These are phyloP conservation scores for Betta splendens DNA, from an alignment of 2,797 vertebrate species.

Conservation along the genomic window DNA sequence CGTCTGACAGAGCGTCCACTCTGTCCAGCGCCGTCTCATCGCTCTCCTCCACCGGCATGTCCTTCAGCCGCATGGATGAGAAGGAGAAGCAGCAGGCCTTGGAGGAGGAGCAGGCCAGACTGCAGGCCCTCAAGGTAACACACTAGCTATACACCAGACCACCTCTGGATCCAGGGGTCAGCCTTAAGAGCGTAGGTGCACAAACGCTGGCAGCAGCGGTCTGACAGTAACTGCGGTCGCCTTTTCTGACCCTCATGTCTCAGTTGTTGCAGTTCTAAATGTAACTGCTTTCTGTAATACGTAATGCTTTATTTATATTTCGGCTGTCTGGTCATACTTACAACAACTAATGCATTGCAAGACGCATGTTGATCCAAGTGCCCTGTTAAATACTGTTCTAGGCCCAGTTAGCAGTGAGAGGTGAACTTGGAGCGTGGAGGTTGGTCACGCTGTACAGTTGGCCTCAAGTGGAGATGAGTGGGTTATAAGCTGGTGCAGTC, in stretches of 20 bases:
- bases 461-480: too few species aligned
- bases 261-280: not conserved
- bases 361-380: too few species aligned
- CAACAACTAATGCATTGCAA: too few species aligned
- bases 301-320: too few species aligned
- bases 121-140: slow-evolving; percentile 90
- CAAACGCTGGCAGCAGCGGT: slow-evolving; percentile 20
- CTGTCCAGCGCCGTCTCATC: slow-evolving; percentile 91
- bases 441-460: too few species aligned
- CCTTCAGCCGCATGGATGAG: slow-evolving; percentile 92
- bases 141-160: slow-evolving; percentile 2
- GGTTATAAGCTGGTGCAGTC: too few species aligned
- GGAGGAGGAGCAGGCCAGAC: slow-evolving; percentile 90
- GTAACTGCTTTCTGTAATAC: too few species aligned
- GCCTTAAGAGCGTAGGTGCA: not conserved
- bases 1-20: slow-evolving; percentile 84
- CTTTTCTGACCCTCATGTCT: not conserved
- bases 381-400: too few species aligned
- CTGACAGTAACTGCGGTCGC: slow-evolving; percentile 4
- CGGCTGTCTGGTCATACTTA: too few species aligned
- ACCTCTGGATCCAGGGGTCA: not conserved
- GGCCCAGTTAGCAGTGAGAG: too few species aligned
- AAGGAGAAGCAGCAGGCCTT: slow-evolving; percentile 91
- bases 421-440: too few species aligned
- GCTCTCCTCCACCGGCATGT: slow-evolving; percentile 91